A percentile compares a stretch with the other conserved stretches of the same genome.
These are phyloP conservation scores for Callipepla squamata DNA, from an alignment of 2,113 vertebrate species.

Conservation along the genomic window DNA sequence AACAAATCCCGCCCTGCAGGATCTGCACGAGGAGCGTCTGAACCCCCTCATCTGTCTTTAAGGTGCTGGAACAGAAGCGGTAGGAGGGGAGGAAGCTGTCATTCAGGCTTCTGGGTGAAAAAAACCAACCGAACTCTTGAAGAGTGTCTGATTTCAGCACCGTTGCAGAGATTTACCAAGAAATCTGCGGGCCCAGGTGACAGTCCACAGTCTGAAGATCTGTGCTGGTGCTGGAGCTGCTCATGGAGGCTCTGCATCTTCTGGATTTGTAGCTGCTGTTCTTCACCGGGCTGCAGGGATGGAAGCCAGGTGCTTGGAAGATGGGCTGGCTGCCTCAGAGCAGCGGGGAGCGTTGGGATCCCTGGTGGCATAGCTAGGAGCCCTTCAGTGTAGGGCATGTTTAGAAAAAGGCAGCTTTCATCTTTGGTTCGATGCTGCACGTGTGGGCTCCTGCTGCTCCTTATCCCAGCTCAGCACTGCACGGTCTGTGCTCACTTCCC, in stretches of 20 bases:
- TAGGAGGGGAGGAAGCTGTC: neutral
- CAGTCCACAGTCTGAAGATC: neutral
- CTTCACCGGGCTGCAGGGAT: neutral
- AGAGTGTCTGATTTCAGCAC: fast-evolving
- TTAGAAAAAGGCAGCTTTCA: neutral
- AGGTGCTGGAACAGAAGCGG: neutral
- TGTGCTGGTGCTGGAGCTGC: neutral
- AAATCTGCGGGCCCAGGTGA: fast-evolving
- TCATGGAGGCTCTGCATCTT: fast-evolving
- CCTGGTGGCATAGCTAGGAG: neutral
- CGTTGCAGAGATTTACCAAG: neutral
- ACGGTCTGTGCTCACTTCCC: too few species aligned
- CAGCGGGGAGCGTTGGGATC: fast-evolving
- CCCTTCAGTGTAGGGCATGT: neutral
- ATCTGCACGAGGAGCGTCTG: neutral
- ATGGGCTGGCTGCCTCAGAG: neutral
- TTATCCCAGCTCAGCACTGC: too few species aligned
- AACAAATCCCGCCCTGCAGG: neutral
- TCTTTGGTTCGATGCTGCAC: too few species aligned
- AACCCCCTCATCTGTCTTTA: fast-evolving
- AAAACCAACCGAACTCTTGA: neutral
- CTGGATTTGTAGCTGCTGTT: neutral
- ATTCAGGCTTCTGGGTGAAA: neutral
- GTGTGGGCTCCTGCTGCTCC: too few species aligned
- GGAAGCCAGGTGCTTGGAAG: neutral